Conservation (phyloP, 2,888 invertebrate species). For the Nudaria mundana region DNA sequence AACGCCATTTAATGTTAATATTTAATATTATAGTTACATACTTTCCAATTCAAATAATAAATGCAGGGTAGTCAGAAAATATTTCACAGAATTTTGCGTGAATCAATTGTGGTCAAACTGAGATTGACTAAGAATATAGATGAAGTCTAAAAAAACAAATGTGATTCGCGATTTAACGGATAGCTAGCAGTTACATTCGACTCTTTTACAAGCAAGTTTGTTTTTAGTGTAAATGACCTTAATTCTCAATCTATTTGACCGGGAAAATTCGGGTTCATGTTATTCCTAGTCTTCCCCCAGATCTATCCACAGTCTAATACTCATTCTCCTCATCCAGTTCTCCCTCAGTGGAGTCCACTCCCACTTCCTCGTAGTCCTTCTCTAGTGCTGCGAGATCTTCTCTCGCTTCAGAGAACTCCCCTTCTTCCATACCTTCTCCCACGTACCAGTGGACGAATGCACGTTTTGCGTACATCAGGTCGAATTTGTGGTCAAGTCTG, state of each 20-base stretch:
- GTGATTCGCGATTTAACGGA: too few relatives aligned
- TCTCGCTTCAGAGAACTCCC: conserved; percentile 92
- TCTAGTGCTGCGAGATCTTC: conserved; percentile 92
- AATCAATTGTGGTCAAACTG: conserved; percentile 10
- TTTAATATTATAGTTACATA: too few relatives aligned
- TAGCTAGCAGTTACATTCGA: too few relatives aligned
- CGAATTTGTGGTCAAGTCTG: conserved; percentile 96
- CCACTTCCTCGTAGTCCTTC: conserved; percentile 90
- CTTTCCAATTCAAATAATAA: too few relatives aligned
- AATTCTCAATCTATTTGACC: too few relatives aligned
- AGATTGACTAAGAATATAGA: conserved; percentile 7
- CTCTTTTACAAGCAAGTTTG: too few relatives aligned
- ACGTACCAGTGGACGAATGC: conserved; percentile 98
- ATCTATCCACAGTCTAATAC: conserved; percentile 66
- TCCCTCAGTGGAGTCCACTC: conserved; percentile 87
- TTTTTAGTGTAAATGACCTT: too few relatives aligned
- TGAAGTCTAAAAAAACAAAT: not conserved
- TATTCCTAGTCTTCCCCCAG: conserved; percentile 6
- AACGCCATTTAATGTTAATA: too few relatives aligned
- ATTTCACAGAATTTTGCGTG: conserved; percentile 6
- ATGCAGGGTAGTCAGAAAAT: too few relatives aligned
- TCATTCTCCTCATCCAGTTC: conserved; percentile 86
- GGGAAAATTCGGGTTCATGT: conserved; percentile 1
- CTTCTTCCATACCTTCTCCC: conserved; percentile 93
- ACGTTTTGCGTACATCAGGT: conserved; percentile 97